Conservation (phyloP, 2,888 invertebrate genomes). For the Electrophaes corylata region DNA sequence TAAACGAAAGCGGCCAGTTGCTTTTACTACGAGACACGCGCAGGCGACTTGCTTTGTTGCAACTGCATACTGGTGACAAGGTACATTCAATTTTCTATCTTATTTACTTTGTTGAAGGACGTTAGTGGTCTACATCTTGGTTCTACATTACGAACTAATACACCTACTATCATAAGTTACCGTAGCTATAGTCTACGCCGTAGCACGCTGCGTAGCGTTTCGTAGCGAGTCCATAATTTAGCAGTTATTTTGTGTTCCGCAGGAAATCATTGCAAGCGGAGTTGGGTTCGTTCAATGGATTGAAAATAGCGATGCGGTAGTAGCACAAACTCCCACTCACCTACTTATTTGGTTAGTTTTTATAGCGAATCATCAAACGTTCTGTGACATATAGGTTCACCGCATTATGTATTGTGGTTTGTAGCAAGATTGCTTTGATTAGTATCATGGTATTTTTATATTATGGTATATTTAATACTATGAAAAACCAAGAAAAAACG, state of each 20-base stretch:
- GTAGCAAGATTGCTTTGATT: no score
- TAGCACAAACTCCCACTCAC: constrained; percentile 96
- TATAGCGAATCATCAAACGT: no score
- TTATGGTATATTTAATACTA: no score
- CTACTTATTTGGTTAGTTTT: constrained; percentile 94
- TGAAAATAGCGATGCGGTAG: constrained; percentile 97
- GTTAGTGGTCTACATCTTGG: background rate
- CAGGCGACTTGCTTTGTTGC: constrained; percentile 86
- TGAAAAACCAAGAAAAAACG: no score
- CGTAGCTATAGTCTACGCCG: constrained; percentile 18
- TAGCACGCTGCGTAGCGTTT: constrained; percentile 11
- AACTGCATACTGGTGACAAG: constrained; percentile 84
- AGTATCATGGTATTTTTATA: no score
- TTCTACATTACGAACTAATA: no score
- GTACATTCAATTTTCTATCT: constrained; percentile 41
- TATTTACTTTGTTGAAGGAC: background rate
- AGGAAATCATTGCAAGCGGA: constrained; percentile 88
- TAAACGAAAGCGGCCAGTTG: constrained; percentile 97
- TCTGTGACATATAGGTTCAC: no score
- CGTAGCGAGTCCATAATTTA: constrained; percentile 3
- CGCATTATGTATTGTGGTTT: no score
- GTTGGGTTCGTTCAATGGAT: constrained; percentile 93
- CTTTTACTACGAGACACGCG: constrained; percentile 96
- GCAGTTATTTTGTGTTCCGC: constrained; percentile 16
- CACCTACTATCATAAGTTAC: background rate